Conservation (phyloP, 2,113 vertebrate genomes). For the Oryzias celebensis region DNA sequence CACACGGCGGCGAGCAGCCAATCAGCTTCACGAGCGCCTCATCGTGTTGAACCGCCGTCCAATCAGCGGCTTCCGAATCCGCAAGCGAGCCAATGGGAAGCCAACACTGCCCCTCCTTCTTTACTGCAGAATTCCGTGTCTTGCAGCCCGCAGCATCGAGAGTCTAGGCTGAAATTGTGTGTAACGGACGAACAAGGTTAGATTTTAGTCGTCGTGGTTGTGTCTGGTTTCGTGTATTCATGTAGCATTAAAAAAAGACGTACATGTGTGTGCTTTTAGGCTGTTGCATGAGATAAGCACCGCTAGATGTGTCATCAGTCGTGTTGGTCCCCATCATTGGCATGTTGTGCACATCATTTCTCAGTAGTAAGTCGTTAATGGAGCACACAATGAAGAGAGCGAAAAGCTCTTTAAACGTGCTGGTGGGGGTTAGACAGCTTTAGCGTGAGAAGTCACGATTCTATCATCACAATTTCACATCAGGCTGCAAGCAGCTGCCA, state of each 20-base stretch:
- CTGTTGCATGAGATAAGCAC: conserved; percentile 53
- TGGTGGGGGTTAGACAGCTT: no score
- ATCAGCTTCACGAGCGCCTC: conserved; percentile 49
- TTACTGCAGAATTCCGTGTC: conserved; percentile 79
- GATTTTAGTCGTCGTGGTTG: conserved; percentile 60
- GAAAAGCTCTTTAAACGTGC: not conserved
- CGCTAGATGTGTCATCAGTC: conserved; percentile 42
- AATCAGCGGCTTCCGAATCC: conserved; percentile 26
- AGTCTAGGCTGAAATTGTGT: conserved; percentile 58
- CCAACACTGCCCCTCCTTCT: conserved; percentile 71
- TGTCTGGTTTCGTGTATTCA: conserved; percentile 55
- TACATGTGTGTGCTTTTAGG: conserved; percentile 27
- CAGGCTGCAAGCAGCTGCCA: conserved; percentile 9
- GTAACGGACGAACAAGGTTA: conserved; percentile 68
- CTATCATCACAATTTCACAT: conserved; percentile 6
- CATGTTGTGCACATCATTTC: conserved; percentile 50
- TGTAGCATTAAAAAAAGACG: conserved; percentile 22
- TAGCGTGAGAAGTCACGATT: no score
- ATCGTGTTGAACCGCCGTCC: conserved; percentile 39
- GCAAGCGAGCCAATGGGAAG: conserved; percentile 58
- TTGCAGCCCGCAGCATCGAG: conserved; percentile 54
- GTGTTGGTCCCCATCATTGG: conserved; percentile 46
- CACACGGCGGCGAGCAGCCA: conserved; percentile 35
- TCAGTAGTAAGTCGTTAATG: conserved; percentile 27
- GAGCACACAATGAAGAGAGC: conserved; percentile 3